phyloP scores from a whole-genome alignment of 2,113 vertebrate genomes.

The Tyto alba region DNA sequence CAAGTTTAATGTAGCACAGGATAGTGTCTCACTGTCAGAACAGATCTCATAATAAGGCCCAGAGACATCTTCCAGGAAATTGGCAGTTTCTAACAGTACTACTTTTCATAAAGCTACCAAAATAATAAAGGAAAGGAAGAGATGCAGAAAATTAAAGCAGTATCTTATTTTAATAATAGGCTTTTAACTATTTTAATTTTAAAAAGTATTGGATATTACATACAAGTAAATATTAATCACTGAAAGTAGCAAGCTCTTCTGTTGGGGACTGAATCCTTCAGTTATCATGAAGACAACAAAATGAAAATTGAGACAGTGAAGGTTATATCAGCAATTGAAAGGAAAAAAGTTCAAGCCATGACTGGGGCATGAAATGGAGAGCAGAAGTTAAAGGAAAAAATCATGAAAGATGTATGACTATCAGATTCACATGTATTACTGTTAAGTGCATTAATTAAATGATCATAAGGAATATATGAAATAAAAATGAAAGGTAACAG shows the following conservation, averaged over 20 bases:
- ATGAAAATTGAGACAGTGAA: background rate
- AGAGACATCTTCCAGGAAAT: background rate
- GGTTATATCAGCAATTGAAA: background rate
- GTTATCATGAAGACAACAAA: background rate
- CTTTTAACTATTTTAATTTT: background rate
- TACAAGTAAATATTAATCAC: background rate
- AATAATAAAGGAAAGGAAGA: background rate
- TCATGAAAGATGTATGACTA: constrained; percentile 22
- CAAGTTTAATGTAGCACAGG: background rate
- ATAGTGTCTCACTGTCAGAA: background rate
- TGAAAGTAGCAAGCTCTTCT: background rate
- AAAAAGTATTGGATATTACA: background rate
- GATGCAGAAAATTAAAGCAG: background rate
- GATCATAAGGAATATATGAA: constrained; percentile 33
- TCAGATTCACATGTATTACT: constrained; percentile 12
- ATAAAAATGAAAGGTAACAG: constrained; percentile 9
- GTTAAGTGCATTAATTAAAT: constrained; percentile 32
- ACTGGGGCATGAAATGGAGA: background rate
- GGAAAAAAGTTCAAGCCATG: constrained; percentile 17
- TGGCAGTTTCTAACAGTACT: background rate
- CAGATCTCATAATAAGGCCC: background rate
- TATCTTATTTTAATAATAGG: background rate
- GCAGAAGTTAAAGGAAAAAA: constrained; percentile 12
- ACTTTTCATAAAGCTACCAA: background rate
- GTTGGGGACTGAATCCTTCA: background rate